A percentile compares a stretch with the other conserved stretches of the same genome.
Evolutionary conservation across 2,797 vertebrate genomes (phyloP).

Genomic region (Rhinophrynus dorsalis): DNA sequence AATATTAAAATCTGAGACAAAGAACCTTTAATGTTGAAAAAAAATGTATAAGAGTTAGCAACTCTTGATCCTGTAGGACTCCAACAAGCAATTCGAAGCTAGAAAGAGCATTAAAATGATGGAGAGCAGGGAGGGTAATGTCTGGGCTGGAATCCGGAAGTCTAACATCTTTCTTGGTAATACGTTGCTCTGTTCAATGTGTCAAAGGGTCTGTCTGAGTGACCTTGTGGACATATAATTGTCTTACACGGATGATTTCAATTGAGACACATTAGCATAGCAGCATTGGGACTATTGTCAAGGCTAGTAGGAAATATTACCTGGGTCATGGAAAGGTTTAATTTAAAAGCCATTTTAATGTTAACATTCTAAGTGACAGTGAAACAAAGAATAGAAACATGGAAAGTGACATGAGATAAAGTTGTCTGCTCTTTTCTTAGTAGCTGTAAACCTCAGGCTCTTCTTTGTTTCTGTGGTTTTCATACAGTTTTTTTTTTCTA

Average conservation of each 20-base stretch:
- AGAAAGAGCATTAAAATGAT: constrained; percentile 39
- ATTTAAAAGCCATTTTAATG: constrained; percentile 3
- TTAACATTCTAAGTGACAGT: constrained; percentile 12
- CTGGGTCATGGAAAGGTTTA: constrained; percentile 43
- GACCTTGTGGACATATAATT: constrained; percentile 48
- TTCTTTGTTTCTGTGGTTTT: no score
- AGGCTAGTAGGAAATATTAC: constrained; percentile 28
- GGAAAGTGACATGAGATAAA: not conserved
- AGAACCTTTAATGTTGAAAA: constrained; percentile 22
- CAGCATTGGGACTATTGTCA: constrained; percentile 32
- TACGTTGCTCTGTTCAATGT: constrained; percentile 23
- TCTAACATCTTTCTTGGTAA: constrained; percentile 44
- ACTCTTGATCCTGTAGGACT: constrained; percentile 13
- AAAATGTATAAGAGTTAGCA: not conserved
- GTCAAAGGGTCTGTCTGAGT: constrained; percentile 28
- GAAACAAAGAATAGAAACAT: not conserved
- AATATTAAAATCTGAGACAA: constrained; percentile 17
- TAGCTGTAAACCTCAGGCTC: not conserved
- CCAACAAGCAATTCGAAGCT: constrained; percentile 28
- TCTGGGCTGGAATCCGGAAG: constrained; percentile 40
- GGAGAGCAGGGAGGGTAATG: constrained; percentile 36
- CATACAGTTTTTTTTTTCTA: no score
- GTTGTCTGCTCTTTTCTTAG: not conserved
- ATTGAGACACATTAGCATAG: constrained; percentile 46
- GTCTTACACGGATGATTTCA: constrained; percentile 47